Evolutionary conservation across 1,140 invertebrate genomes (phyloP), one percentile per base, ranked within the genome.

Genomic region (Drosophila sturtevanti): DNA sequence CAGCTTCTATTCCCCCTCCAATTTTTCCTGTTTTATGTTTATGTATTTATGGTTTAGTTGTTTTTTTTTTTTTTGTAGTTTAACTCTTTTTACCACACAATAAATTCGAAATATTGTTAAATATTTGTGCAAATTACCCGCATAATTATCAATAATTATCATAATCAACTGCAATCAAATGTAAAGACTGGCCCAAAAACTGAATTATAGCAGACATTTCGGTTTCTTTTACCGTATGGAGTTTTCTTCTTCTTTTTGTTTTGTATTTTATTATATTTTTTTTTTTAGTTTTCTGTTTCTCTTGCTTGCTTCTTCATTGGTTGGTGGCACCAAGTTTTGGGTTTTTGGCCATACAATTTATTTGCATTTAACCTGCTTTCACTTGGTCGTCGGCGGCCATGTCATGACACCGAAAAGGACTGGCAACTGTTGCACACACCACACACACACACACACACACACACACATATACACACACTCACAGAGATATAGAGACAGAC

Each of bases 301-400:
- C 27, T 12, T 37, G 48, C 38, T 63, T 31, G 31, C 18, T n/a
- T 31, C 55, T 11, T 27, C 35, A 44, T 18, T 44, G 41, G 3
- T 24, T 58, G 55, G 55, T 27, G 27, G 27, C 55, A 24, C 24
- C 38, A 56, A 56, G 54, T 35, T 31, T 54, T 56, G 16, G 22
- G 22, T 27, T 35, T n/a, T 51, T 54, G 44, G 24, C 22, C 27
- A 59, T 66, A 82, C 71, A 79, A 89, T 87, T 87, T 87, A 89
- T 87, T 89, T 87, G 77, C 84, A 87, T 87, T 87, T 87, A 87
- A 87, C 84, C 84, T 87, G 84, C 84, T 87, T 87, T 87, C 84
- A 87, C 84, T 87, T 81, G 81, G 72, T 79, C 41, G 72, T 79
- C 41, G 41, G 41, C 41, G 79, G 70, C 77, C 71, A 51, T 77